Base-by-base conservation (phyloP, 2,113 vertebrate species). In the Sylvia atricapilla region DNA sequence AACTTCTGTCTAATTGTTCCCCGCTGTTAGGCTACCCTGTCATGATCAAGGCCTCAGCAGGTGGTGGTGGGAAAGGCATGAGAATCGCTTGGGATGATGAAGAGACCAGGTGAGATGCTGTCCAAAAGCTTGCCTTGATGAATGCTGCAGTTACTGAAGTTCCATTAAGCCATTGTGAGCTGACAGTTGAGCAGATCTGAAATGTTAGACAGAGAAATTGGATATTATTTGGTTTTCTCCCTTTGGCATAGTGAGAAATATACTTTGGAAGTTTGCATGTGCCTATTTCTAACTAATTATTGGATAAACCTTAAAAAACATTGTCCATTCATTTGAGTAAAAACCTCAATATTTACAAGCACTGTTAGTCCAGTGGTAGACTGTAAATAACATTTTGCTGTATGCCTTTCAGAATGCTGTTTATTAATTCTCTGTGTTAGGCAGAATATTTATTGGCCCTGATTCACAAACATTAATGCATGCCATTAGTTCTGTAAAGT, bases 41-140 rank as follows among this genome's bases (percentile, higher is more conserved):
- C 96, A 99, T 99, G 99, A 99, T 99, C 98, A 99, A 99, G 98
- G 99, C 99, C 47, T 99, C 99, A 92, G 99, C 99, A 85, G 99
- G 99, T 93, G 99, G 99, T 93, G 99, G 99, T 95, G 99, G 99
- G 72, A 99, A 99, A 98, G 99, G 99, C 97, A 99, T 99, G 99
- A 98, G 99, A 97, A 99, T 99, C n/a, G 98, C 99, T 70, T 99
- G 99, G 99, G 98, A 99, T 94, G 98, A 99, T 94, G 99, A 99
- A 75, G 99, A 99, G 98, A 99, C 99, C 93, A 99, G 99, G 99
- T 99, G 98, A 99, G 98, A 96, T 94, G 92, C 96, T 98, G 97
- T 98, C 98, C 93, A 96, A 97, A 97, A 95, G 87, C 93, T 81
- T 97, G 95, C 97, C 96, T 96, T 98, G 97, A 98, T 98, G 97